Base-by-base conservation (phyloP, 2,113 vertebrate species). In the Clarias macrocephalus region DNA sequence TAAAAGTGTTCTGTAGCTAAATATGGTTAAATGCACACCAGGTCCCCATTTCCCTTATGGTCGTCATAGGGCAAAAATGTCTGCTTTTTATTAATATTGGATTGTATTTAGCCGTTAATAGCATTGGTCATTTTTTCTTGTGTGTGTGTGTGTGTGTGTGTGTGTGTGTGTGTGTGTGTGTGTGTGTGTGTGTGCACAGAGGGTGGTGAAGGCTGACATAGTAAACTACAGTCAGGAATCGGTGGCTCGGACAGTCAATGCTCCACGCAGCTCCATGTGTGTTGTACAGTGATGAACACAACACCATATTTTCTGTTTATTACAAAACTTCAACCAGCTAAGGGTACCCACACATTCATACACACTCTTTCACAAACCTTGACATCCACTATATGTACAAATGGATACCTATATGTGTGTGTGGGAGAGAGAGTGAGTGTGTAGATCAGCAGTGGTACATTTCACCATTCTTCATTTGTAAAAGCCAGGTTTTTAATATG, bases 141-240 rank as follows among this genome's bases (percentile, higher is more conserved):
- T 72, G 25, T 70, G 28, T 73, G 33, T 73, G 66, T 30, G 66
- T 37, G 68, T 42, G 70, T 52, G 72, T 52, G 73, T 56, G 75
- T 79, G 76, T 79, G 3, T 75, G 9, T 86, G 8, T 82, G 57
- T 86, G 9, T 77, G 13, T 82, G 9, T 75, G 5, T 87, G 2
- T 87, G 30, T 88, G 70, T 91, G 65, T 87, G 12, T 91, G 30
- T 88, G 23, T 87, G 91, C 88, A 86, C 96, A 99, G 98, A 96
- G 95, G 5, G 97, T 99, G 94, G 97, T 99, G 94, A 99, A 99
- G 92, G 98, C 98, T 77, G 98, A 99, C 92, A 99, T 99, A 91
- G 98, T 99, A 92, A 99, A 99, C 96, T 99, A 99, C 97, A 98
- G 95, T 92, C 98, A 99, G 94, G 98, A 99, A 88, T 95, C 96